Conservation (phyloP, 2,888 invertebrate genomes). For the Melanophora roralis region DNA sequence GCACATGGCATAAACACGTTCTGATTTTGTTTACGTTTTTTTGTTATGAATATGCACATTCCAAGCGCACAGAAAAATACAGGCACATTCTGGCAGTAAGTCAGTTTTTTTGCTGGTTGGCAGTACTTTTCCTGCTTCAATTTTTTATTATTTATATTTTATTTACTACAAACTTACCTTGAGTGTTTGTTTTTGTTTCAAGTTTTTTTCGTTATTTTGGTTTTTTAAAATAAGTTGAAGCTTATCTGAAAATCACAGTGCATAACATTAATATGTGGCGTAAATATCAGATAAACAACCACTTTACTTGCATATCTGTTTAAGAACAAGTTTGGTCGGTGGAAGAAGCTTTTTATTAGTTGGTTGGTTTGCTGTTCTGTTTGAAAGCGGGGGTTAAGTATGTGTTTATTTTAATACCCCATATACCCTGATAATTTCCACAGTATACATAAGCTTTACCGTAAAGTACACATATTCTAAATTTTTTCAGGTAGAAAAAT, state of each 20-base stretch:
- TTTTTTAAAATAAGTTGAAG: conserved; percentile 16
- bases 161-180: not conserved
- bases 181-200: not conserved
- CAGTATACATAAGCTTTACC: no score
- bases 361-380: no score
- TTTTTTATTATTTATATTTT: not conserved
- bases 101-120: not conserved
- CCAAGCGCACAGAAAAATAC: not conserved
- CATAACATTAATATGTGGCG: conserved; percentile 36
- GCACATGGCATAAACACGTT: conserved; percentile 49
- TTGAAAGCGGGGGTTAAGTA: no score
- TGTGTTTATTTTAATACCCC: no score
- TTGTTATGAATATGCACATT: conserved; percentile 36
- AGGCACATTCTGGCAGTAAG: not conserved
- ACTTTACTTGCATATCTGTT: not conserved
- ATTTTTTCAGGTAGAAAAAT: no score
- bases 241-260: conserved; percentile 48
- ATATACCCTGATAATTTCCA: no score
- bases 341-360: not conserved
- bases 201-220: conserved; percentile 1
- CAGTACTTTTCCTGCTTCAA: not conserved
- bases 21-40: not conserved
- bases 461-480: no score
- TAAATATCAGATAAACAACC: conserved; percentile 1
- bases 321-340: not conserved